Evolutionary conservation across 2,113 vertebrate species (phyloP), one percentile per base, ranked within the genome.

Genomic region (Lepisosteus oculatus): DNA sequence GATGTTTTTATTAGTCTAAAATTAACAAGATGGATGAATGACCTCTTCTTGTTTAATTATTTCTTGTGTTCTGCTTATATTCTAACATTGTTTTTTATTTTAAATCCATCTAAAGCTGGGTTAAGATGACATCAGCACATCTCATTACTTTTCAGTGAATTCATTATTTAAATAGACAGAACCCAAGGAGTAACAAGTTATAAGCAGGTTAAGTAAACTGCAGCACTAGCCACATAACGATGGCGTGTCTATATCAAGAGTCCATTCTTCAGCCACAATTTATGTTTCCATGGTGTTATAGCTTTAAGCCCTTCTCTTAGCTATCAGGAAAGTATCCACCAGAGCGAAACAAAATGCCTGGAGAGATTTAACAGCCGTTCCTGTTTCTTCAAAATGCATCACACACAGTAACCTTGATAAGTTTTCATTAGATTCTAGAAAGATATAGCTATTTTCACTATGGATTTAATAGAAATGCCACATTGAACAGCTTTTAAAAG

Each of bases 121-220:
- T 45, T 6, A 82, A 85, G 83, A 84, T 76, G 42, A 71, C 41
- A 47, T 67, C 68, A 72, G 75, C 78, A 70, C 3, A 43, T 80
- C 81, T 82, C 72, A 84, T 82, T 77, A 83, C 84, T 85, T 87
- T 80, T 80, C 66, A 62, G 64, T 65, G 69, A 78, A 82, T 79
- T 43, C 59, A 56, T 74, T 74, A 68, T 83, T 82, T 64, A 89
- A 90, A 90, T 90, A 91, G 87, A 81, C 86, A 85, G 86, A 82
- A 90, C 89, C 90, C 90, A 79, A 75, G 80, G 79, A 81, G 78
- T 85, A 80, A 83, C 85, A 85, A 86, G 87, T 89, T 85, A 90
- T 74, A 77, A 80, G 74, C 78, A 83, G 85, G 89, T 87, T 85
- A 85, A 76, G 76, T 83, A 74, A 74, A 73, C 78, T 73, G 76